Conservation (phyloP, 2,113 vertebrate species). For the Acrocephalus arundinaceus region DNA sequence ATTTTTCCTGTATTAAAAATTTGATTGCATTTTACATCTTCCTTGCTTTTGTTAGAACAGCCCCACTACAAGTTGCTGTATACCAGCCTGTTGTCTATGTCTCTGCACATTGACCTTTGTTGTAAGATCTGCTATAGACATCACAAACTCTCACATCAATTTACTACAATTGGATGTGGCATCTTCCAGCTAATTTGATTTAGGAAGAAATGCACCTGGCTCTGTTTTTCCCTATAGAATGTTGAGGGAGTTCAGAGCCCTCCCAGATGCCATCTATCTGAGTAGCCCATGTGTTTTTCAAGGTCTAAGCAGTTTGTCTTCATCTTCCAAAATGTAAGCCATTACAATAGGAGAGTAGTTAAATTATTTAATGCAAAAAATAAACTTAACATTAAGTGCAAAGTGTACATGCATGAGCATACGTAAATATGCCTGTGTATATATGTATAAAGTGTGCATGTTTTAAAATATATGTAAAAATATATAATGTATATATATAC, state of each 20-base stretch:
- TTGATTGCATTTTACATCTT: constrained; percentile 69
- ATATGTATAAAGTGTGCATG: not conserved
- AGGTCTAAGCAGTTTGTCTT: constrained; percentile 93
- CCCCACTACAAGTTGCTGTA: constrained; percentile 73
- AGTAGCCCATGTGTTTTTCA: constrained; percentile 88
- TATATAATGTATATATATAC: too few species aligned
- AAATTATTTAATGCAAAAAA: constrained; percentile 87
- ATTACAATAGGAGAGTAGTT: constrained; percentile 78
- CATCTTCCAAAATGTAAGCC: constrained; percentile 88
- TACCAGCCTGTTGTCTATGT: constrained; percentile 92
- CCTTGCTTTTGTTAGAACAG: constrained; percentile 66
- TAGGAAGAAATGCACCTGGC: constrained; percentile 99
- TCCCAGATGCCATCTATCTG: constrained; percentile 86
- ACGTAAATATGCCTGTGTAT: not conserved
- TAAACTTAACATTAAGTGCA: constrained; percentile 79
- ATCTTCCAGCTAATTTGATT: constrained; percentile 99
- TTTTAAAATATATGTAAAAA: not conserved
- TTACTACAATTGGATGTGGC: constrained; percentile 99
- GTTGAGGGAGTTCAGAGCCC: constrained; percentile 78
- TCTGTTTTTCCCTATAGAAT: constrained; percentile 99
- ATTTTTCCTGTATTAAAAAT: constrained; percentile 72
- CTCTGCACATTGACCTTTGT: constrained; percentile 97
- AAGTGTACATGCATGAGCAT: not conserved
- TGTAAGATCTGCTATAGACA: constrained; percentile 97
- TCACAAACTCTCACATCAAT: constrained; percentile 99